Evolutionary conservation across 1,140 invertebrate species (phyloP), one percentile per base, ranked within the genome.

Genomic region (Rhopalosiphum maidis): DNA sequence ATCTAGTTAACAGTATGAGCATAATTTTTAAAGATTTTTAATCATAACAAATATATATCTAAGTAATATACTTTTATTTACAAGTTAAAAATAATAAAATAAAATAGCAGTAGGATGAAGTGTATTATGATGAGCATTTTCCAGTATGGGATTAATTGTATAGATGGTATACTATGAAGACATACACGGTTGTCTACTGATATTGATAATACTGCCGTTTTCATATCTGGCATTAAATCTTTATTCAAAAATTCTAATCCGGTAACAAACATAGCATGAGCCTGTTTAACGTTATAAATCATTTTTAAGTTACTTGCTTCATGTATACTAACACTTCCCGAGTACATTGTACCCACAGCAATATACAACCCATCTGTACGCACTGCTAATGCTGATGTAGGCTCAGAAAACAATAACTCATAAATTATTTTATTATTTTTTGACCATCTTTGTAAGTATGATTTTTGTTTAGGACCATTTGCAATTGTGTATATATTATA

Each of bases 181-280:
- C 97, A 98, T 93, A 99, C 97, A 95, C 97, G 97, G 95, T 99
- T 99, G 96, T 99, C 98, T 83, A 99, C 98, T 37, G 98, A 99
- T 94, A 99, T 98, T 95, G 98, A 99, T 86, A 99, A 96, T 94
- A 99, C 97, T 23, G 98, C 98, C 92, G 98, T 97, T 35, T 94
- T 94, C 89, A 95, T 95, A 23, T 94, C 94, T 37, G 97, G 97
- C 41, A 97, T 97, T 54, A 93, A 54, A 85, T 93, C 82, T 85
- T 55, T 37, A 25, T 85, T 85, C 93, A 99, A 95, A 96, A 99
- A 99, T 95, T 98, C 97, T 91, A 99, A 95, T 30, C 98, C 98
- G 60, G 98, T 99, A 60, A 99, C 97, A 96, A 99, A 99, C 97
- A 98, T 99, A 94, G 97, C 97, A 96, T 99, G 99, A 94, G 97